A percentile compares a stretch with the other conserved stretches of the same genome.
phyloP scores from a whole-genome alignment of 1,140 invertebrate species.

The Drosophila miranda region DNA sequence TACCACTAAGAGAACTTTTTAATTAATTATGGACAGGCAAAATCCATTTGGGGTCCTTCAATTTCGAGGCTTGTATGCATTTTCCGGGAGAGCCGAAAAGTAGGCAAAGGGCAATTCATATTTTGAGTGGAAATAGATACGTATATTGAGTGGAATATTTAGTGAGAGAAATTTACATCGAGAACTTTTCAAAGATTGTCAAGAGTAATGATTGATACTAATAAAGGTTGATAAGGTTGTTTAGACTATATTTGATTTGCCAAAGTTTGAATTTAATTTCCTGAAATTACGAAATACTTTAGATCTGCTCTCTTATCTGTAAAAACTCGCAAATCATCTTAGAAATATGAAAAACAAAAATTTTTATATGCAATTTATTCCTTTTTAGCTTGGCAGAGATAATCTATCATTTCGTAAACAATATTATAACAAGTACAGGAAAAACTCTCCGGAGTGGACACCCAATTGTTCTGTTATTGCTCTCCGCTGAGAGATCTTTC shows the following conservation, averaged over 20 bases:
- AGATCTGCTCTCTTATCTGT: background rate
- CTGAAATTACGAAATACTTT: slow-evolving; percentile 19
- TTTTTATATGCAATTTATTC: slow-evolving; percentile 18
- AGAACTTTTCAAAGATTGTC: background rate
- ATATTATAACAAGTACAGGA: slow-evolving; percentile 20
- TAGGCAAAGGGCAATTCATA: slow-evolving; percentile 8
- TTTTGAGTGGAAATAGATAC: slow-evolving; percentile 9
- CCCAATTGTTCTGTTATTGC: too few relatives aligned
- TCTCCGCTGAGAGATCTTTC: too few relatives aligned
- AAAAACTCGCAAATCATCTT: slow-evolving; percentile 7
- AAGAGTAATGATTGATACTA: slow-evolving; percentile 2
- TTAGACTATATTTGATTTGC: background rate
- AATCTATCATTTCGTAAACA: slow-evolving; percentile 26
- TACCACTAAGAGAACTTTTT: too few relatives aligned
- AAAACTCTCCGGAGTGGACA: too few relatives aligned
- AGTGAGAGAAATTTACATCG: background rate
- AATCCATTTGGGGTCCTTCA: too few relatives aligned
- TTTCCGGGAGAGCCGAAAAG: background rate
- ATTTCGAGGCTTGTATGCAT: too few relatives aligned
- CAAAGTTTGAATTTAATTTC: slow-evolving; percentile 10
- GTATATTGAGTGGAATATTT: background rate
- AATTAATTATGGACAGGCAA: too few relatives aligned
- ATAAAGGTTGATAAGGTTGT: slow-evolving; percentile 4
- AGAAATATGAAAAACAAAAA: too few relatives aligned
- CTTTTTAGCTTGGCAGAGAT: background rate